phyloP scores from a whole-genome alignment of 2,888 invertebrate genomes.

The Hirudinaria manillensis region DNA sequence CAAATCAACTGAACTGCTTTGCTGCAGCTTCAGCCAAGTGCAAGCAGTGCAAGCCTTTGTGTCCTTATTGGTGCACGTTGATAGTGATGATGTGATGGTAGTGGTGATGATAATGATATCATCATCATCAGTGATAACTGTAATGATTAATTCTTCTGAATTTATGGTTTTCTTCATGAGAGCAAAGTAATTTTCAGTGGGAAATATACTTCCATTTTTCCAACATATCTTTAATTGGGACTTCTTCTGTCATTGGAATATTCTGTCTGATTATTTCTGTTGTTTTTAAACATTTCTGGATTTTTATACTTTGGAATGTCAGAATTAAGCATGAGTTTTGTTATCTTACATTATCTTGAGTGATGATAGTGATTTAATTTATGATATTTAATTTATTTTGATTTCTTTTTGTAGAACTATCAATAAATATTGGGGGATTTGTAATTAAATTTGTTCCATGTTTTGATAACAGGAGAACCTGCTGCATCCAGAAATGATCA shows the following conservation, averaged over 20 bases:
- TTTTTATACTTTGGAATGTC: too few relatives aligned
- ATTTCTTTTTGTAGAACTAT: background rate
- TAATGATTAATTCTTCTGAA: background rate
- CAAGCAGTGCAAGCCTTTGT: background rate
- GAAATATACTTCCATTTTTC: too few relatives aligned
- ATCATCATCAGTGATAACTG: background rate
- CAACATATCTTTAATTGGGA: too few relatives aligned
- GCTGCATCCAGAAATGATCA: background rate
- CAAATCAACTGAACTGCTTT: background rate
- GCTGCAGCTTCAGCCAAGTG: background rate
- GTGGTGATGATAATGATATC: background rate
- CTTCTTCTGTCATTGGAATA: too few relatives aligned
- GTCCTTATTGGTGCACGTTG: background rate
- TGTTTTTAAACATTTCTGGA: too few relatives aligned
- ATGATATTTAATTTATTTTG: background rate
- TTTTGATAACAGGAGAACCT: background rate
- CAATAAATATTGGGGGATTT: background rate
- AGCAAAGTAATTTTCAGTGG: too few relatives aligned
- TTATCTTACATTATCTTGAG: too few relatives aligned
- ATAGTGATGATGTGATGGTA: slow-evolving; percentile 1
- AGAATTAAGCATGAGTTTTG: too few relatives aligned
- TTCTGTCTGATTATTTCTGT: too few relatives aligned
- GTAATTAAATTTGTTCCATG: too few relatives aligned
- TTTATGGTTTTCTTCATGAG: too few relatives aligned
- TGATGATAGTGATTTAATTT: background rate